These are phyloP conservation scores for Ceratosolen solmsi DNA, from an alignment of 1,140 invertebrate species.

Conservation along the genomic window DNA sequence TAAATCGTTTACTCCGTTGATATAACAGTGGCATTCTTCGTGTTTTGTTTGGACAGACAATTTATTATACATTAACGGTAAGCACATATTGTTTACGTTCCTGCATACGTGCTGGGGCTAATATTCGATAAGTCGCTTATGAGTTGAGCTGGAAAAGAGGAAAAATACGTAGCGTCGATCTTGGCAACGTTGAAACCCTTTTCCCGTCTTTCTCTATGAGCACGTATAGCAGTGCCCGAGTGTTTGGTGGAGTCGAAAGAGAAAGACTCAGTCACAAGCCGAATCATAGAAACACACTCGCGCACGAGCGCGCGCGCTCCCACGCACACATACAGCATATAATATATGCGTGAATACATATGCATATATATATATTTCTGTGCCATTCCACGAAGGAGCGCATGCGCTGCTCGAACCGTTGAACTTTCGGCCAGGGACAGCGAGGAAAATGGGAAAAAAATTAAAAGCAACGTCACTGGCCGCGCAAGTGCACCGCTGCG, in stretches of 20 bases:
- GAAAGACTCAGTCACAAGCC: neutral
- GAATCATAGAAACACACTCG: neutral
- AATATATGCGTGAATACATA: neutral
- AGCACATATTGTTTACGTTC: neutral
- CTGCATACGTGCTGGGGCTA: neutral
- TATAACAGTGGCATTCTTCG: too few species aligned
- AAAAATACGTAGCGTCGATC: neutral
- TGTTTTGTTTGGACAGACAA: too few species aligned
- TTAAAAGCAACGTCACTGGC: constrained; percentile 37
- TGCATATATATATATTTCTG: constrained; percentile 1
- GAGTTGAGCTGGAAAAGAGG: neutral
- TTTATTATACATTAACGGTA: too few species aligned
- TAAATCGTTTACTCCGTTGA: too few species aligned
- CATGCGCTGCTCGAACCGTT: constrained; percentile 58
- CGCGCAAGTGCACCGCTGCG: constrained; percentile 39
- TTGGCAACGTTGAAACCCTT: constrained; percentile 26
- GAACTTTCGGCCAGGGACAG: constrained; percentile 56
- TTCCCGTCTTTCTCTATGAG: neutral
- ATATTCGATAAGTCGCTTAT: constrained; percentile 18
- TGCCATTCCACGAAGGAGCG: constrained; percentile 39
- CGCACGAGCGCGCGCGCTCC: neutral
- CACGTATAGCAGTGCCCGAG: too few species aligned
- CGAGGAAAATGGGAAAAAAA: constrained; percentile 36
- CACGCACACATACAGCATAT: too few species aligned
- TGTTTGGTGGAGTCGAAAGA: neutral